Evolutionary conservation across 2,888 invertebrate species (phyloP), one percentile per base, ranked within the genome.

Genomic region (Hedya salicella): DNA sequence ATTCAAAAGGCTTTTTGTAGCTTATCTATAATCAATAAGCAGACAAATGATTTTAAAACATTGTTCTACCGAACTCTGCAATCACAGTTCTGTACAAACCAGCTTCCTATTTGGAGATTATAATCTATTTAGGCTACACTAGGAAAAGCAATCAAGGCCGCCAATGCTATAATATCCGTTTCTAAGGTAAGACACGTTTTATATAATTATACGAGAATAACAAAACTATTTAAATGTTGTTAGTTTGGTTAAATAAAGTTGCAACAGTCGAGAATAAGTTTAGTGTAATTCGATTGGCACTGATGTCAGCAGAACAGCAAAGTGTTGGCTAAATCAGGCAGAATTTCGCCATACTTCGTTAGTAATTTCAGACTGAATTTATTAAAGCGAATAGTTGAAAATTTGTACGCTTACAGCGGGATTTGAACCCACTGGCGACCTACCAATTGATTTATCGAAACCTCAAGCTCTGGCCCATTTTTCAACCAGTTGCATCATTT

Each of bases 51-150:
- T 14, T 40, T 39, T 16, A 6, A 49, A 49, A 39, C 19, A 13
- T 14, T 56, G 42, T 56, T 40, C 17, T n/a, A 46, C 44, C 0
- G 32, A 57, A 32, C 44, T 44, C 57, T 57, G 44, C 44, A 32
- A 57, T 36, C 36, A 11, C 46, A n/a, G 11, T 36, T 42, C 32
- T 57, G 32, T 46, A 44, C 17, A 44, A 57, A 17, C 32, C 57
- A 6, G 44, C 57, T 57, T 57, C 57, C 57, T 57, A 46, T 46
- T 57, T 19, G 14, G 17, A 25, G 59, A 59, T 64, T 57, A 59
- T 64, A 52, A 64, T 64, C 64, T 59, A 42, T 32, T 57, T 57
- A 57, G 46, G 57, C 44, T 57, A 57, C 57, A 57, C 44, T 30
- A 57, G 32, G 32, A 57, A 57, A 57, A 57, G 57, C 32, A 57